These are phyloP conservation scores for Cephus sareptanus DNA, from an alignment of 2,888 invertebrate genomes.

Conservation along the genomic window DNA sequence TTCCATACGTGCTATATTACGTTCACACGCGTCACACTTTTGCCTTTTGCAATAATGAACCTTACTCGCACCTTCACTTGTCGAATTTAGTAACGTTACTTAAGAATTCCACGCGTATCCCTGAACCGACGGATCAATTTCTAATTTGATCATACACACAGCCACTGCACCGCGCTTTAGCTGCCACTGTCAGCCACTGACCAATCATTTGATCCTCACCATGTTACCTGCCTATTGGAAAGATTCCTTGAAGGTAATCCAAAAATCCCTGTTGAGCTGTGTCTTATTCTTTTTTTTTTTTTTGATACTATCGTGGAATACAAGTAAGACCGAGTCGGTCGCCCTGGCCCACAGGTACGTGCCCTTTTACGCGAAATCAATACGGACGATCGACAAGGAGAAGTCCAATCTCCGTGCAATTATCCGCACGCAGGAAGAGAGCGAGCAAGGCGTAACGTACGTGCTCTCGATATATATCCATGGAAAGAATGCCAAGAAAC, in stretches of 20 bases:
- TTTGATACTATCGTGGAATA: not conserved
- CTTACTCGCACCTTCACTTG: slow-evolving; percentile 18
- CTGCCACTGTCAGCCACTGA: too few species aligned
- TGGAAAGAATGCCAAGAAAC: not conserved
- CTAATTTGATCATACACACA: not conserved
- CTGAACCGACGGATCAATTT: not conserved
- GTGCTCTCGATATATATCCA: not conserved
- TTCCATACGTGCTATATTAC: slow-evolving; percentile 53
- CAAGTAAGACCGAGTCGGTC: not conserved
- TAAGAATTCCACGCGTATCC: not conserved
- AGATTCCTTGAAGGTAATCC: too few species aligned
- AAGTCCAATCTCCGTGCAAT: slow-evolving; percentile 3
- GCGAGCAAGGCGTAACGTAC: not conserved
- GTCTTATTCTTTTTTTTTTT: not conserved
- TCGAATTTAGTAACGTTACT: not conserved
- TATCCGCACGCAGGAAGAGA: slow-evolving; percentile 5
- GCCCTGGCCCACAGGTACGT: not conserved
- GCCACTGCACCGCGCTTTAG: too few species aligned
- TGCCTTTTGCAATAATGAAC: slow-evolving; percentile 36
- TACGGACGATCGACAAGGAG: slow-evolving; percentile 3
- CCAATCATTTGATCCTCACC: too few species aligned
- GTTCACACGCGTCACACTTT: slow-evolving; percentile 56
- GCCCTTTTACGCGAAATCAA: not conserved
- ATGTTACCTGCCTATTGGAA: too few species aligned
- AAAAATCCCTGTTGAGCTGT: not conserved